Conservation (phyloP, 2,888 invertebrate species). For the Polydrusus tereticollis region DNA sequence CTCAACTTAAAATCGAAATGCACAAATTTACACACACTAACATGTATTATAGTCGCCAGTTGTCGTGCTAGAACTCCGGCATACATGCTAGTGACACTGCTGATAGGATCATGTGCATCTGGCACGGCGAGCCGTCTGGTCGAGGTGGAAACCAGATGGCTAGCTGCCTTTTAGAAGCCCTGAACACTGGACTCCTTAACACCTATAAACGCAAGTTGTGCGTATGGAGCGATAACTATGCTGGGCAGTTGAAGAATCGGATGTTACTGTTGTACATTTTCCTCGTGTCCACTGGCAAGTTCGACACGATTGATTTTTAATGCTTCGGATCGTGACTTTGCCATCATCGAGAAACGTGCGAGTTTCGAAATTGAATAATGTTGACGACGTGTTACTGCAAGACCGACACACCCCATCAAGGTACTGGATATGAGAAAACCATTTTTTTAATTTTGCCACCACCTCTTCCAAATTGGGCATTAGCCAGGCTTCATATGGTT, state of each 20-base stretch:
- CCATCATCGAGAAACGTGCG: constrained; percentile 6
- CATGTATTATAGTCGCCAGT: constrained; percentile 9
- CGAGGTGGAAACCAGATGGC: neutral
- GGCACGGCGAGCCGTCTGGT: constrained; percentile 3
- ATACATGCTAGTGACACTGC: neutral
- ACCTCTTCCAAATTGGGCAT: neutral
- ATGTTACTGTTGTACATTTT: neutral
- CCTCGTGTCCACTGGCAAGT: neutral
- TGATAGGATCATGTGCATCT: neutral
- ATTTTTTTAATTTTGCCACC: neutral
- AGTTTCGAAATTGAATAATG: constrained; percentile 8
- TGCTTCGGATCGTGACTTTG: constrained; percentile 7
- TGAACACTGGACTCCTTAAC: constrained; percentile 12
- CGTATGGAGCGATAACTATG: neutral
- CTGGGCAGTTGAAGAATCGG: neutral
- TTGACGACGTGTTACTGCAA: constrained; percentile 9
- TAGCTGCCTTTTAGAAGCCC: constrained; percentile 6
- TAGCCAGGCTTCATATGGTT: neutral
- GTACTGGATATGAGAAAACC: constrained; percentile 1
- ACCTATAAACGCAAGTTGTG: constrained; percentile 11
- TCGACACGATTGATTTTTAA: neutral
- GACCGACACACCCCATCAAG: neutral
- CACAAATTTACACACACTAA: constrained; percentile 6
- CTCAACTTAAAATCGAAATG: no score
- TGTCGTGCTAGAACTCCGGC: neutral